Percentiles rank a stretch among this genome's conserved stretches.
Evolutionary conservation across 2,888 invertebrate species (phyloP).

Genomic region (Eupithecia dodoneata): DNA sequence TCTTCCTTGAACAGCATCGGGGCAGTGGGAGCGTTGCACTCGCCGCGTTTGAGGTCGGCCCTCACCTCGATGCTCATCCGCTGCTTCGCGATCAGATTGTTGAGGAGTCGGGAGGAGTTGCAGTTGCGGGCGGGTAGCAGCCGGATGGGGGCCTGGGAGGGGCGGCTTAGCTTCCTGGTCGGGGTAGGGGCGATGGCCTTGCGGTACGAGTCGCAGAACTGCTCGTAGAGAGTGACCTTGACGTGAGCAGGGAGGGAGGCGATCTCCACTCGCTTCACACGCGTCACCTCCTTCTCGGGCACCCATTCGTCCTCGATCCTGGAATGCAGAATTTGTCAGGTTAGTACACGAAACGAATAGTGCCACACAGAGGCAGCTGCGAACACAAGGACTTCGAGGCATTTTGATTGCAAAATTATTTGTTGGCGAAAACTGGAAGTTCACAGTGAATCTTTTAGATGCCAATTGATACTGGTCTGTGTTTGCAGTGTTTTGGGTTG

Average conservation of each 20-base stretch:
- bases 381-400: constrained; percentile 60
- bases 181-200: constrained; percentile 38
- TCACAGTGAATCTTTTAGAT: background rate
- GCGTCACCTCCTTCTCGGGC: constrained; percentile 87
- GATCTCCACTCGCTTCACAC: constrained; percentile 85
- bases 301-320: constrained; percentile 96
- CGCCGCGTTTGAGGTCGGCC: constrained; percentile 29
- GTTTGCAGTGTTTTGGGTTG: constrained; percentile 77
- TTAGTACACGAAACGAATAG: constrained; percentile 35
- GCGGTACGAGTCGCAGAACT: constrained; percentile 76
- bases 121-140: constrained; percentile 58
- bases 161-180: constrained; percentile 38
- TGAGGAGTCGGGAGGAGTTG: constrained; percentile 64
- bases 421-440: background rate
- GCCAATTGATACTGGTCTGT: constrained; percentile 46
- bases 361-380: constrained; percentile 77
- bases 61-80: constrained; percentile 45
- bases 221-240: constrained; percentile 80
- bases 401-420: constrained; percentile 2
- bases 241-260: constrained; percentile 76
- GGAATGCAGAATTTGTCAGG: constrained; percentile 51
- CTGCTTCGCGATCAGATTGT: constrained; percentile 64
- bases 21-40: constrained; percentile 55
- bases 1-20: constrained; percentile 54
- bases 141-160: constrained; percentile 42